Percentiles rank a stretch among this genome's conserved stretches.
These are phyloP conservation scores for Laticauda laticaudata DNA, from an alignment of 2,113 vertebrate species.

Conservation along the genomic window DNA sequence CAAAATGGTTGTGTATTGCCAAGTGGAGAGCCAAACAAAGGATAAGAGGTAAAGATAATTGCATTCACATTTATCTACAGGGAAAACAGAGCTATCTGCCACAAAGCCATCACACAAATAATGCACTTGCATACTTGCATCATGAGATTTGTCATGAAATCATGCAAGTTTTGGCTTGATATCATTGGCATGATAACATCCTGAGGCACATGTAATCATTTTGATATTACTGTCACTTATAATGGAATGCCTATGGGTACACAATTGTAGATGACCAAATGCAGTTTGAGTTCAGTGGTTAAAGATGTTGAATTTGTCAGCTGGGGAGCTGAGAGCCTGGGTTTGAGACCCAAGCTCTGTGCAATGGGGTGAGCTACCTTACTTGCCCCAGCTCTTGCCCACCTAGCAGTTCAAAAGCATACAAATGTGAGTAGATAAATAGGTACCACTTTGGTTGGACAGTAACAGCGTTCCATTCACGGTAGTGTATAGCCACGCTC, in stretches of 20 bases:
- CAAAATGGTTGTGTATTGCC: conserved; percentile 37
- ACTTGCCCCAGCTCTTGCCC: neutral
- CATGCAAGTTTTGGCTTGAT: neutral
- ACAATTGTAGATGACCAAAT: neutral
- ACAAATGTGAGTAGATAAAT: neutral
- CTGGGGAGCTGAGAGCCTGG: neutral
- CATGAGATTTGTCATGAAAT: neutral
- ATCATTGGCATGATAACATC: neutral
- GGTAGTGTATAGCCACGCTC: too few relatives aligned
- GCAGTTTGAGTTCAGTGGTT: neutral
- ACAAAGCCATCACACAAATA: neutral
- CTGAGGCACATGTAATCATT: neutral
- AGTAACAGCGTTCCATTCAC: neutral
- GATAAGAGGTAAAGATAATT: neutral
- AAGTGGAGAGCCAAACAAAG: neutral
- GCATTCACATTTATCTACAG: neutral
- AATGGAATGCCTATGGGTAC: neutral
- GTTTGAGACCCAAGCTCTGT: neutral
- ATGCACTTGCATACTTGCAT: neutral
- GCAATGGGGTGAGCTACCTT: neutral
- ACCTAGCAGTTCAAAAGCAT: neutral
- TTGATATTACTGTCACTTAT: neutral
- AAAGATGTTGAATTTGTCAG: neutral
- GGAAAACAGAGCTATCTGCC: neutral
- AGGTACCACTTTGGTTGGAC: neutral